phyloP scores from a whole-genome alignment of 2,797 vertebrate species.

The Lepus oiostolus region DNA sequence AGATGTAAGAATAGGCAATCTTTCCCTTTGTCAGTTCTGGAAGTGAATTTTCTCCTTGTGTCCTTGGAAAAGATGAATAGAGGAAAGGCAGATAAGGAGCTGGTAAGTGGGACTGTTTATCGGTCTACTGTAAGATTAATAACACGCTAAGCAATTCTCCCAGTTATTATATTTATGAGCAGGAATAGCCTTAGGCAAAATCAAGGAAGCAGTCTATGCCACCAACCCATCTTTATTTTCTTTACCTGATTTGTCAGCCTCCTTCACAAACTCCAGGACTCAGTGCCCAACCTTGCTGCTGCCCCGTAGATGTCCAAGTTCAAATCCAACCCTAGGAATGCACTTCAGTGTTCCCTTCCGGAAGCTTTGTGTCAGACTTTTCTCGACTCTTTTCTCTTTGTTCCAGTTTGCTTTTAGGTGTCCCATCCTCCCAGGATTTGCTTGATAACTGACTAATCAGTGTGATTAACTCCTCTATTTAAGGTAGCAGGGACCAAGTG shows the following conservation, averaged over 20 bases:
- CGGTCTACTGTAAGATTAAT: slow-evolving; percentile 53
- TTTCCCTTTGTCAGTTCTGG: slow-evolving; percentile 63
- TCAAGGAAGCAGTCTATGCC: slow-evolving; percentile 48
- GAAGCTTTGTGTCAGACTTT: not conserved
- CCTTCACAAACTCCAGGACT: not conserved
- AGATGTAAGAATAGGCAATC: slow-evolving; percentile 45
- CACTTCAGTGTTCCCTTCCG: not conserved
- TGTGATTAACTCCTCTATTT: not conserved
- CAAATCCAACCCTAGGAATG: not conserved
- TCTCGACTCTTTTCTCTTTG: not conserved
- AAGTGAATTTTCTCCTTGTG: slow-evolving; percentile 64
- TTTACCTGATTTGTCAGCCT: slow-evolving; percentile 34
- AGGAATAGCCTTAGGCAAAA: slow-evolving; percentile 58
- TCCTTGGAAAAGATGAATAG: slow-evolving; percentile 36
- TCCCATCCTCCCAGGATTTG: not conserved
- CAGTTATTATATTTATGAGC: slow-evolving; percentile 49
- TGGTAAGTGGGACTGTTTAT: slow-evolving; percentile 47
- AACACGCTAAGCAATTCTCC: slow-evolving; percentile 59
- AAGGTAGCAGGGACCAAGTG: not conserved
- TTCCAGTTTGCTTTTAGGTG: not conserved
- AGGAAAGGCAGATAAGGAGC: not conserved
- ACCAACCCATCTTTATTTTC: slow-evolving; percentile 45
- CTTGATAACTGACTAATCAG: not conserved
- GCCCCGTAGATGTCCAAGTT: not conserved
- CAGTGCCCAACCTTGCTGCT: not conserved